Evolutionary conservation across 1,140 invertebrate genomes (phyloP).

Genomic region (Lepidotrigona ventralis): DNA sequence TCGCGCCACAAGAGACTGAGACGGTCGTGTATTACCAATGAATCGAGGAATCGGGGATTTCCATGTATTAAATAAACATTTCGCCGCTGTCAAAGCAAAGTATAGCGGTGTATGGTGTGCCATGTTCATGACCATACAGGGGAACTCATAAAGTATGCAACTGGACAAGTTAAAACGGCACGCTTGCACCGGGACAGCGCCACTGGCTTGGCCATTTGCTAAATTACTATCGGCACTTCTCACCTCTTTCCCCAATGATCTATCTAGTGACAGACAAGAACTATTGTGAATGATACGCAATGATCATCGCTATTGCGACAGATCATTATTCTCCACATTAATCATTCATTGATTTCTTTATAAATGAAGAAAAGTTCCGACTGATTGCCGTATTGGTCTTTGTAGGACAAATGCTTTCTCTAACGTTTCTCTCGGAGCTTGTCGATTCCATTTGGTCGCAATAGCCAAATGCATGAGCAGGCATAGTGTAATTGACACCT

Average conservation of each 20-base stretch:
- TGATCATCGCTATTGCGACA: background rate
- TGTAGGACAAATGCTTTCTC: background rate
- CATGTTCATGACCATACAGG: slow-evolving; percentile 59
- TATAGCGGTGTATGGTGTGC: slow-evolving; percentile 25
- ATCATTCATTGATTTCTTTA: background rate
- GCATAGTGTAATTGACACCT: slow-evolving; percentile 72
- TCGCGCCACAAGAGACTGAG: slow-evolving; percentile 12
- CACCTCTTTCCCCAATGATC: slow-evolving; percentile 31
- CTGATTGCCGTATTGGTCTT: background rate
- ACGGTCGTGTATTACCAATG: background rate
- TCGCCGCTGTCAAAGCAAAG: slow-evolving; percentile 46
- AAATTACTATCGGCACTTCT: slow-evolving; percentile 59
- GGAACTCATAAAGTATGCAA: slow-evolving; percentile 56
- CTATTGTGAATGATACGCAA: too few species aligned
- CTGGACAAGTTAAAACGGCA: slow-evolving; percentile 32
- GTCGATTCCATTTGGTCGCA: slow-evolving; percentile 14
- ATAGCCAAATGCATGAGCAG: slow-evolving; percentile 15
- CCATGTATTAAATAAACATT: slow-evolving; percentile 65
- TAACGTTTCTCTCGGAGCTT: background rate
- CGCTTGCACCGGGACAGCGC: slow-evolving; percentile 22
- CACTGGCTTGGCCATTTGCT: slow-evolving; percentile 27
- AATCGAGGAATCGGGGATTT: slow-evolving; percentile 51
- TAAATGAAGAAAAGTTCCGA: background rate
- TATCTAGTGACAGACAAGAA: background rate
- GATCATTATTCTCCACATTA: background rate